Conservation (phyloP, 2,113 vertebrate species). For the Callipepla californica region DNA sequence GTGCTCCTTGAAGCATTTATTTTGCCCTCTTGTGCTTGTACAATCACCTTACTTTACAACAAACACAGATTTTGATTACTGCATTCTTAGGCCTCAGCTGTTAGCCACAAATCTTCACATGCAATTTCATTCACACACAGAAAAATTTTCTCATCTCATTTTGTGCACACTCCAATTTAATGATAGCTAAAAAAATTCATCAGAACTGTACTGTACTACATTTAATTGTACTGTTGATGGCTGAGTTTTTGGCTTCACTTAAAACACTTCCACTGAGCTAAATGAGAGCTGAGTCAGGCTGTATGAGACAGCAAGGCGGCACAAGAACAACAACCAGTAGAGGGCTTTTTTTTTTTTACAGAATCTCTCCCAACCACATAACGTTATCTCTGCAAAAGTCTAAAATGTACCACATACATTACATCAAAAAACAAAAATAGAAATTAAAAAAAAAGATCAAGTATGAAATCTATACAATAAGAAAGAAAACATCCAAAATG, state of each 20-base stretch:
- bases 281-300: neutral
- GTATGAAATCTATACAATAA: neutral
- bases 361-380: neutral
- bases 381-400: neutral
- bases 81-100: neutral
- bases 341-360: neutral
- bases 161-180: neutral
- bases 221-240: neutral
- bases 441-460: neutral
- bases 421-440: neutral
- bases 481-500: neutral
- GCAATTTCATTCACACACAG: neutral
- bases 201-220: neutral
- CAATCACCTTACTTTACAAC: neutral
- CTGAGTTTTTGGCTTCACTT: neutral
- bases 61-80: neutral
- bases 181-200: accelerated
- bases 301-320: neutral
- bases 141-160: neutral
- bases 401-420: neutral
- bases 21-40: neutral
- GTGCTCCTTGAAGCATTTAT: neutral
- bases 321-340: neutral
- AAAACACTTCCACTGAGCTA: neutral
- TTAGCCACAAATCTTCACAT: neutral